Evolutionary conservation across 1,140 invertebrate genomes (phyloP).

Genomic region (Piezodorus guildinii): DNA sequence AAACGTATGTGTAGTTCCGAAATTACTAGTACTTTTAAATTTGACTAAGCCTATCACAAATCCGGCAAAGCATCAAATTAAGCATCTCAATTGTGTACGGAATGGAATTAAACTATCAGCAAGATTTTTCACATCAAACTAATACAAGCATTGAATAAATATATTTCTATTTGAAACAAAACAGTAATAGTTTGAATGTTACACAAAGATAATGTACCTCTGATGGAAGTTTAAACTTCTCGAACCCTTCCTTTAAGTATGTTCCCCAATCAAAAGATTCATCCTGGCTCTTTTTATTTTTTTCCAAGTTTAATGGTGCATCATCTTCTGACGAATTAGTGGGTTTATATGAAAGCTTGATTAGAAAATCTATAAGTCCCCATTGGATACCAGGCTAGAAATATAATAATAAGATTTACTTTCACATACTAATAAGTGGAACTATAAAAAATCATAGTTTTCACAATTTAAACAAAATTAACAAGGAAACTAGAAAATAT

Average conservation of each 20-base stretch:
- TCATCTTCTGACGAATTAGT: conserved; percentile 10
- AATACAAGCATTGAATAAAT: too few relatives aligned
- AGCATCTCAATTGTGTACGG: too few relatives aligned
- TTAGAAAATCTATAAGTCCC: conserved; percentile 8
- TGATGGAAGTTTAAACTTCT: conserved; percentile 5
- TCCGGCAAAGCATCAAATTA: too few relatives aligned
- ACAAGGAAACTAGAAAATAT: background rate
- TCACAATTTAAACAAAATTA: background rate
- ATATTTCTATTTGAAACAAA: too few relatives aligned
- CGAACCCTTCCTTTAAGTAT: conserved; percentile 8
- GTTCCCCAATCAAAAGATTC: conserved; percentile 8
- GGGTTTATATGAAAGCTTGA: conserved; percentile 6
- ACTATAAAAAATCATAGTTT: background rate
- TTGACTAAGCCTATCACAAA: too few relatives aligned
- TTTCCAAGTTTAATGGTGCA: background rate
- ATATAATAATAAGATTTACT: background rate
- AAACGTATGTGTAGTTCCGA: too few relatives aligned
- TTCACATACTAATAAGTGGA: background rate
- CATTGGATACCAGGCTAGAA: background rate
- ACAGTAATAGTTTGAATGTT: too few relatives aligned
- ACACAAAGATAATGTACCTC: background rate
- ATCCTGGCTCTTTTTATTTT: background rate
- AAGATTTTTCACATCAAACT: too few relatives aligned
- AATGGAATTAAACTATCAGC: too few relatives aligned
- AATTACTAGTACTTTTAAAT: too few relatives aligned